Conservation (phyloP, 2,797 vertebrate genomes). For the Phrynocephalus guinanensis region DNA sequence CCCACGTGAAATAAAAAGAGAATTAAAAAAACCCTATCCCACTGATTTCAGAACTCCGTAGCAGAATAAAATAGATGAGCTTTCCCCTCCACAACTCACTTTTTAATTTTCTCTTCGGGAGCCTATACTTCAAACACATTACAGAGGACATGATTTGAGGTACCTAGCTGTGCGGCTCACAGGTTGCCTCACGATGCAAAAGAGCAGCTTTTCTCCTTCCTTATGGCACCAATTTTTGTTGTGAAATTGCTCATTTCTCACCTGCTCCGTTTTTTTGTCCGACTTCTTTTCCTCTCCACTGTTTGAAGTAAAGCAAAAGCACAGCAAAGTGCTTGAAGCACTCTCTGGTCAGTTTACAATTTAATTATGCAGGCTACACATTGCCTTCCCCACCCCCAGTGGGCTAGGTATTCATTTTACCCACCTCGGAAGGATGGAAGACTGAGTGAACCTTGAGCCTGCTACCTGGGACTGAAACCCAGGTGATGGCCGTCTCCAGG, state of each 20-base stretch:
- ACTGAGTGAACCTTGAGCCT: too few species aligned
- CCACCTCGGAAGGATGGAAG: too few species aligned
- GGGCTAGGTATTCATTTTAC: too few species aligned
- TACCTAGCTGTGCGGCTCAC: conserved; percentile 28
- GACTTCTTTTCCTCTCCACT: too few species aligned
- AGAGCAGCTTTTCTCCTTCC: conserved; percentile 19
- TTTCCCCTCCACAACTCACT: conserved; percentile 24
- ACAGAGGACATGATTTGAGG: background rate
- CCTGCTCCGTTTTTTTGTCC: background rate
- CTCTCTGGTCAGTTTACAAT: too few species aligned
- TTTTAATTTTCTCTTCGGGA: conserved; percentile 50
- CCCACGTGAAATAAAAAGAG: background rate
- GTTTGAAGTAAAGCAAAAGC: too few species aligned
- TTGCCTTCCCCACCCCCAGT: too few species aligned
- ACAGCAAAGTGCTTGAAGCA: too few species aligned
- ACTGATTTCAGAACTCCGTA: conserved; percentile 25
- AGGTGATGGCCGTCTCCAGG: too few species aligned
- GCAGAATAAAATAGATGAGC: conserved; percentile 44
- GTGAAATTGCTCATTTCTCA: conserved; percentile 4
- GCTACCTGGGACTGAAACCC: too few species aligned
- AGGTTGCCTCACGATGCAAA: conserved; percentile 43
- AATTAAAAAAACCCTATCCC: conserved; percentile 34
- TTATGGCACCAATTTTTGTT: conserved; percentile 37
- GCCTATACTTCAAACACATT: conserved; percentile 26
- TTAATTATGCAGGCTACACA: too few species aligned